Evolutionary conservation across 2,888 invertebrate species (phyloP).

Genomic region (Xylota sylvarum): DNA sequence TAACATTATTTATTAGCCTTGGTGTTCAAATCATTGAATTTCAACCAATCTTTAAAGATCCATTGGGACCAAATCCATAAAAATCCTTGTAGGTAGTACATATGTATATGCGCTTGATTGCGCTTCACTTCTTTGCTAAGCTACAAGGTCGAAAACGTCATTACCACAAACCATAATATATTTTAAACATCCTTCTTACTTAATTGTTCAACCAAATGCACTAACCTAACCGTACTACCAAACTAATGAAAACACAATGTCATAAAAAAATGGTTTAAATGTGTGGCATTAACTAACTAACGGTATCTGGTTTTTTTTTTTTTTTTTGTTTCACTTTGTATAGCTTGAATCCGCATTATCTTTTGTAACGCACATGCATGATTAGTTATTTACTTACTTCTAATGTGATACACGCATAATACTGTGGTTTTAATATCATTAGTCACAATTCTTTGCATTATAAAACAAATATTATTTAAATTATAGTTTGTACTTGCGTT

Average conservation of each 20-base stretch:
- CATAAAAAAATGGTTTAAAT: not conserved
- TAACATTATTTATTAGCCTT: too few relatives aligned
- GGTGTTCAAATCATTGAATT: too few relatives aligned
- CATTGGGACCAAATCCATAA: too few relatives aligned
- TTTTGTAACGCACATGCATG: conserved; percentile 53
- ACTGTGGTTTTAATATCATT: conserved; percentile 18
- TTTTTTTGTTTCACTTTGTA: conserved; percentile 31
- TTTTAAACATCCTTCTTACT: not conserved
- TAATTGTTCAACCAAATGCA: not conserved
- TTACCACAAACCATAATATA: not conserved
- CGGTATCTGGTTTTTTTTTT: not conserved
- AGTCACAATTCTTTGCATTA: conserved; percentile 36
- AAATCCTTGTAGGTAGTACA: too few relatives aligned
- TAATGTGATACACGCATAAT: conserved; percentile 14
- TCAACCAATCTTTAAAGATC: too few relatives aligned
- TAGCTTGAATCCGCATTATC: conserved; percentile 34
- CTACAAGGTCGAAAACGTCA: too few relatives aligned
- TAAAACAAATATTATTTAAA: conserved; percentile 72
- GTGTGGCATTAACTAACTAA: conserved; percentile 21
- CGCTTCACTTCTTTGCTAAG: too few relatives aligned
- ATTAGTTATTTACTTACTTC: conserved; percentile 11
- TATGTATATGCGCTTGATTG: too few relatives aligned
- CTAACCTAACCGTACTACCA: not conserved
- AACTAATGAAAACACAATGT: conserved; percentile 6
- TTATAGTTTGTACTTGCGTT: conserved; percentile 98